phyloP scores from a whole-genome alignment of 2,797 vertebrate species.

The Chaetophractus vellerosus region DNA sequence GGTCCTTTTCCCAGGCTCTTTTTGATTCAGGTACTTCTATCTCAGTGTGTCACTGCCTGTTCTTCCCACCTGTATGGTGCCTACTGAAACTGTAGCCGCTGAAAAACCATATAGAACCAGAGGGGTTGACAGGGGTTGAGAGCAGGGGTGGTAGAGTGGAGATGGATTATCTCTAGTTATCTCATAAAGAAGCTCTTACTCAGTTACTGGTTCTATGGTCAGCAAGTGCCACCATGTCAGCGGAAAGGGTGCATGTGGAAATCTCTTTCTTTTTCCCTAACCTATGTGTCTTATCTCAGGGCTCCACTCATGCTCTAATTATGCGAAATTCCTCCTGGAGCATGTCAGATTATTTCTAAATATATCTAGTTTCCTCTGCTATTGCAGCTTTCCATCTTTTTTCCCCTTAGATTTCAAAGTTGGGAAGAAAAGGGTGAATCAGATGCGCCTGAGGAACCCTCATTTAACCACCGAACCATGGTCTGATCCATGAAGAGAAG shows the following conservation, averaged over 20 bases:
- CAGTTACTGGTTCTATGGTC: background rate
- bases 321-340: background rate
- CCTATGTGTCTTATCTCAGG: background rate
- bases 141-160: background rate
- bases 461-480: background rate
- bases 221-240: background rate
- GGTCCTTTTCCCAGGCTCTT: background rate
- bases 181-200: background rate
- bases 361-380: background rate
- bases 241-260: background rate
- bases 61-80: background rate
- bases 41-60: background rate
- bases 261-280: background rate
- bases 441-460: background rate
- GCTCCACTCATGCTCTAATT: background rate
- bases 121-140: background rate
- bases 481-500: background rate
- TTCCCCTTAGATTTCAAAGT: background rate
- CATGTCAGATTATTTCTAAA: constrained; percentile 5
- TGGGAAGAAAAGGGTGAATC: background rate
- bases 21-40: background rate
- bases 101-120: background rate
- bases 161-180: background rate
- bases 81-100: background rate
- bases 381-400: background rate